phyloP scores from a whole-genome alignment of 2,113 vertebrate species.

The Percina caprodes region DNA sequence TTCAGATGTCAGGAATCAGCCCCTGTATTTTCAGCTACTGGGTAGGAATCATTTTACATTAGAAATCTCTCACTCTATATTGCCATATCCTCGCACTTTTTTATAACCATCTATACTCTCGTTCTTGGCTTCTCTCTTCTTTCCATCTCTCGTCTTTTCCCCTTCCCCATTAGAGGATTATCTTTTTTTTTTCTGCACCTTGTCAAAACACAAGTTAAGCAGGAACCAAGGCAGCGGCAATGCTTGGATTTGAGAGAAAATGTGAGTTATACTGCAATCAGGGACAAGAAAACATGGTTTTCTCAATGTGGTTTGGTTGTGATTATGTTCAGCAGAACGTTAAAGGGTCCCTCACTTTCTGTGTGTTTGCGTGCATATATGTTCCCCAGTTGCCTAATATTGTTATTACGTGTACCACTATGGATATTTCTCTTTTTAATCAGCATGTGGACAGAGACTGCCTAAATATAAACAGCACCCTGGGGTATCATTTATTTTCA shows the following conservation, averaged over 20 bases:
- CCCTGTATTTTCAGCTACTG: background rate
- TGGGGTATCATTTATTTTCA: constrained; percentile 24
- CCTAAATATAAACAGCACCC: constrained; percentile 40
- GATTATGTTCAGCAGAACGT: constrained; percentile 2
- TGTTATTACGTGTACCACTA: background rate
- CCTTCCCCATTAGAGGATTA: constrained; percentile 7
- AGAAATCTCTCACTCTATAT: background rate
- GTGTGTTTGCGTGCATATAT: background rate
- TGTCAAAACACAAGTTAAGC: constrained; percentile 27
- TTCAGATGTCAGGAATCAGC: background rate
- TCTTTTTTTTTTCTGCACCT: constrained; percentile 18
- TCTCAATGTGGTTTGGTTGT: constrained; percentile 1
- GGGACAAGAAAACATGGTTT: background rate
- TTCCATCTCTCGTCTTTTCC: background rate
- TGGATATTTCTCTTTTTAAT: constrained; percentile 1
- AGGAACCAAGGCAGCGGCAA: background rate
- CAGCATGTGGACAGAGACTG: constrained; percentile 30
- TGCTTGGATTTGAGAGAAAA: constrained; percentile 10
- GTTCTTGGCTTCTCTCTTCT: background rate
- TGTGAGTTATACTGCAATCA: background rate
- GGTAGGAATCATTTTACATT: background rate
- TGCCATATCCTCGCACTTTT: background rate
- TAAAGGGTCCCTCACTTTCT: background rate
- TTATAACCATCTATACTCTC: background rate
- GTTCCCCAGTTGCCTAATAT: background rate